Conservation (phyloP, 2,797 vertebrate species). For the Sciaenops ocellatus region DNA sequence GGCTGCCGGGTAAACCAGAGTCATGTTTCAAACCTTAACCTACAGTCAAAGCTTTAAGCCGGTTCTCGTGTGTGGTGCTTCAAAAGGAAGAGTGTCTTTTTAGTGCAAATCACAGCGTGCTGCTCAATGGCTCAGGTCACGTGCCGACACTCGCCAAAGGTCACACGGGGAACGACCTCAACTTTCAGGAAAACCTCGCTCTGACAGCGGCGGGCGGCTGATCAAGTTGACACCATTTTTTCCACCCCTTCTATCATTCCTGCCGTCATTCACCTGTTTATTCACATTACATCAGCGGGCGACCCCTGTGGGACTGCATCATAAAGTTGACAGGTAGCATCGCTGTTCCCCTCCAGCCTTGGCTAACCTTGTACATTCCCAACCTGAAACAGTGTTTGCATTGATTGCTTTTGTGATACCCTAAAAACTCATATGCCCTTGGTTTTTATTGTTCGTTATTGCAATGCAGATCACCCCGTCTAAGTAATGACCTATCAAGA, state of each 20-base stretch:
- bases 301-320: constrained; percentile 51
- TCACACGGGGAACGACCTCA: constrained; percentile 51
- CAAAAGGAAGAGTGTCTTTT: constrained; percentile 70
- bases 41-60: constrained; percentile 56
- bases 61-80: constrained; percentile 46
- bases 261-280: constrained; percentile 67
- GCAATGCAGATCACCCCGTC: constrained; percentile 13
- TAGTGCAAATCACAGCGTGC: constrained; percentile 69
- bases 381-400: constrained; percentile 65
- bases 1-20: constrained; percentile 51
- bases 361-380: constrained; percentile 57
- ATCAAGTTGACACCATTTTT: constrained; percentile 50
- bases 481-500: constrained; percentile 32
- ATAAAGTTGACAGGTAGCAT: constrained; percentile 60
- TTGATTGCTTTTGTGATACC: constrained; percentile 62
- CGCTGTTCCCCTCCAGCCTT: constrained; percentile 35
- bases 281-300: constrained; percentile 66
- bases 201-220: constrained; percentile 45
- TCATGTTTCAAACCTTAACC: constrained; percentile 60
- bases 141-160: constrained; percentile 43
- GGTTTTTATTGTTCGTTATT: constrained; percentile 8
- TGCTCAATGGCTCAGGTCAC: constrained; percentile 43
- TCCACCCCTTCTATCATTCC: not conserved
- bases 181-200: constrained; percentile 46
- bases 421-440: constrained; percentile 52